phyloP scores from a whole-genome alignment of 2,797 vertebrate species.

The Sebastes miniatus region DNA sequence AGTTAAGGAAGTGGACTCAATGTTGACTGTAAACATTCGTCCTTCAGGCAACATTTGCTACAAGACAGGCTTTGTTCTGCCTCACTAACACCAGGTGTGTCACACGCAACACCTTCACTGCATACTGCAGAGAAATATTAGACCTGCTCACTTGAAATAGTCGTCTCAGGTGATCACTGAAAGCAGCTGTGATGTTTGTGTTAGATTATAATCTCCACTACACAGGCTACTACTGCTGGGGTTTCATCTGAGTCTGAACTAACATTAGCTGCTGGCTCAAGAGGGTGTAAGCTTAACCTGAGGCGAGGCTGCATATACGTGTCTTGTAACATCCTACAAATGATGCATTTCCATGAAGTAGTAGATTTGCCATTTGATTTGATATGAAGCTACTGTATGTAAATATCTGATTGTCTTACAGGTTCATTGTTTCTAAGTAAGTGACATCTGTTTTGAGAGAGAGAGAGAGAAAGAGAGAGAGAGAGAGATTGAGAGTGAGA shows the following conservation, averaged over 20 bases:
- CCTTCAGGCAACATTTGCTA: background rate
- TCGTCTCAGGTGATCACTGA: background rate
- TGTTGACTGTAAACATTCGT: constrained; percentile 1
- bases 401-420: background rate
- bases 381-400: background rate
- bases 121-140: background rate
- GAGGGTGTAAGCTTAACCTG: no score
- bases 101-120: background rate
- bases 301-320: background rate
- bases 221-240: no score
- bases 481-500: no score
- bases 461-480: no score
- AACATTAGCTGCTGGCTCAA: background rate
- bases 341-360: no score
- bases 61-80: background rate
- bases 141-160: background rate
- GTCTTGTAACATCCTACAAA: background rate
- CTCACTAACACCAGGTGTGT: background rate
- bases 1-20: background rate
- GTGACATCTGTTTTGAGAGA: no score
- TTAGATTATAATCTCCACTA: no score
- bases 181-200: no score
- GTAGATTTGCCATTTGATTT: no score
- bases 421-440: no score
- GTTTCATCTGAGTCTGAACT: no score